phyloP scores from a whole-genome alignment of 1,140 invertebrate genomes.

The Zelostemma sp. region DNA sequence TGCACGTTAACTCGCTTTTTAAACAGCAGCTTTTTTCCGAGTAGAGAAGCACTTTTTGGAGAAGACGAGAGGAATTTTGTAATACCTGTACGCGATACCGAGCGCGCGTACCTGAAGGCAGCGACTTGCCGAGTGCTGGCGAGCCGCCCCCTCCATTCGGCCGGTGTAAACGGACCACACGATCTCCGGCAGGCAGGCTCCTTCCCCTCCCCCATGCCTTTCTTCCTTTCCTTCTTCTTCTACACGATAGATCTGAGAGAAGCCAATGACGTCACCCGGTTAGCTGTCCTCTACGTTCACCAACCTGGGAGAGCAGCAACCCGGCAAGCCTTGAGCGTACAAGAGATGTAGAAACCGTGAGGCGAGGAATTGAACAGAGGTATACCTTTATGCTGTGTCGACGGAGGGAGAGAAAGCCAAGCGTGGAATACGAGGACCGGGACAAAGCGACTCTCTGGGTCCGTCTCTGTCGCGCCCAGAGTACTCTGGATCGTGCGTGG shows the following conservation, averaged over 20 bases:
- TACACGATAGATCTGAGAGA: slow-evolving; percentile 52
- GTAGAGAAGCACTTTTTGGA: too few species aligned
- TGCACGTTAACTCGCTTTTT: too few species aligned
- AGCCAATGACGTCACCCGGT: slow-evolving; percentile 60
- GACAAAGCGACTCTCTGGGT: slow-evolving; percentile 14
- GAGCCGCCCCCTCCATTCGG: slow-evolving; percentile 57
- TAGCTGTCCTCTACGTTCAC: slow-evolving; percentile 63
- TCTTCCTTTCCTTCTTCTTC: slow-evolving; percentile 49
- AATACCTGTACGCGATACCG: slow-evolving; percentile 60
- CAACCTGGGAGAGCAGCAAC: slow-evolving; percentile 45
- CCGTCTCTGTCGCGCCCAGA: slow-evolving; percentile 4
- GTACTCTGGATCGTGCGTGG: slow-evolving; percentile 10
- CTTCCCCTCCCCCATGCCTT: slow-evolving; percentile 34
- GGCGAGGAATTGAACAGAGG: slow-evolving; percentile 10
- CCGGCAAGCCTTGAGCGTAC: slow-evolving; percentile 40
- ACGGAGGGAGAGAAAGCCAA: slow-evolving; percentile 32
- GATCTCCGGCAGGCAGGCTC: slow-evolving; percentile 31
- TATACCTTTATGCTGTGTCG: slow-evolving; percentile 5
- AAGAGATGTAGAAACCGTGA: slow-evolving; percentile 36
- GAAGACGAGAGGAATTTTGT: slow-evolving; percentile 12
- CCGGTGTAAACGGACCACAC: slow-evolving; percentile 35
- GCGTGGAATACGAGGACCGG: slow-evolving; percentile 22
- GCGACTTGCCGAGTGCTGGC: slow-evolving; percentile 57
- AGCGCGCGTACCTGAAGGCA: slow-evolving; percentile 62
- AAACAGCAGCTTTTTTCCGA: too few species aligned